Evolutionary conservation across 2,113 vertebrate species (phyloP), one percentile per base, ranked within the genome.

Genomic region (Phocoena sinus): DNA sequence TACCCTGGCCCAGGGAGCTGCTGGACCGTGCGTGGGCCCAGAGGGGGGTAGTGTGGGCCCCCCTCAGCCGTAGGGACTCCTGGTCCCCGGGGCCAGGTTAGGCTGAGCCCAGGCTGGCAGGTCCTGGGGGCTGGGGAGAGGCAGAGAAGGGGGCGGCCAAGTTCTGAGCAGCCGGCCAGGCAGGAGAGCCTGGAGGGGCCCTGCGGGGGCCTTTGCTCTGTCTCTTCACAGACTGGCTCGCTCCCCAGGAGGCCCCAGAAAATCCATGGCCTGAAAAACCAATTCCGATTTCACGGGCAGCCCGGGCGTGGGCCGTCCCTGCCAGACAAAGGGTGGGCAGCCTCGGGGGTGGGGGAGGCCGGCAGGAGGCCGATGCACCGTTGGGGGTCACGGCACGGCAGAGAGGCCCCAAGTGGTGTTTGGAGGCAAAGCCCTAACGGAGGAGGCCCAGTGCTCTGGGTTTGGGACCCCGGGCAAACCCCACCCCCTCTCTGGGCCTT

Each of bases 391-490:
- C 9, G 2, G 23, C 26, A 0, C 2, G 1, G 56, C 60, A 31
- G 41, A 4, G 0, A 0, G 67, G 62, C 41, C 21, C 77, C n/a
- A 5, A 0, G 3, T 0, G 2, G 4, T 1, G 10, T 0, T 6
- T 15, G 11, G 15, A 28, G 41, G 44, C 50, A 2, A 53, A 68
- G 4, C 4, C 67, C 33, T 70, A 36, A 74, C 25, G 73, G 14
- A 60, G 26, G 67, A 67, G 60, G 33, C 26, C 28, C 0, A 4
- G 9, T 2, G 3, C 44, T 31, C 26, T 10, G 41, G 44, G 63
- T 38, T 10, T 5, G 73, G 58, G 80, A 18, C 8, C 67, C 47
- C 33, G 47, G 31, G 26, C 25, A 4, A 21, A 58, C 53, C n/a
- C 60, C 17, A 13, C 31, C 6, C 50, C 68, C 50, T 25, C 77